A percentile compares a stretch with the other conserved stretches of the same genome.
These are phyloP conservation scores for Ochropacha duplaris DNA, from an alignment of 2,888 invertebrate species.

Conservation along the genomic window DNA sequence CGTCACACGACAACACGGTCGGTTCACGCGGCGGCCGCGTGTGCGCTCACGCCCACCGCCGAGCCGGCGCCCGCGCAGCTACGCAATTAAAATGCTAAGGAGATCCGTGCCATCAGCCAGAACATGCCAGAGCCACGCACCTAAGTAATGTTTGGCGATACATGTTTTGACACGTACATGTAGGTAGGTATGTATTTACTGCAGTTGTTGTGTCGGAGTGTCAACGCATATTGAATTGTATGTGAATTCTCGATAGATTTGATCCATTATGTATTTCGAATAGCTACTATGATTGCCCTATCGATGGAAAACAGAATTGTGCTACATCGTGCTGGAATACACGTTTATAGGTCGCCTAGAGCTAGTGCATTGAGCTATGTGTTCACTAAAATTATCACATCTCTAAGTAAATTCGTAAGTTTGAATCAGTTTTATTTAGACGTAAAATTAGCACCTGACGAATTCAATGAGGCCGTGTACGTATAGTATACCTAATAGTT, in stretches of 20 bases:
- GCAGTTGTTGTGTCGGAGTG: neutral
- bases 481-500: neutral
- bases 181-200: no score
- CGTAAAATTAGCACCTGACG: neutral
- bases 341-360: no score
- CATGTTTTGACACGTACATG: neutral
- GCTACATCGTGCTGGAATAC: no score
- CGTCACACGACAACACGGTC: conserved; percentile 27
- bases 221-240: neutral
- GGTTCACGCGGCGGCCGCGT: conserved; percentile 32
- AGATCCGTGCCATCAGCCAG: conserved; percentile 3
- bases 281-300: neutral
- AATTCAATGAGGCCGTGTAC: neutral
- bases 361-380: no score
- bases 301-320: neutral
- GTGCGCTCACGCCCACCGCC: conserved; percentile 17
- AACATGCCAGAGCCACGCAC: neutral
- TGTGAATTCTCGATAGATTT: neutral
- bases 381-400: no score
- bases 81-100: conserved; percentile 6
- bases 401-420: no score
- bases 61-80: conserved; percentile 28
- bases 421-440: neutral
- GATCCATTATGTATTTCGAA: neutral
- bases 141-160: neutral